These are phyloP conservation scores for Polydrusus cervinus DNA, from an alignment of 2,888 invertebrate genomes.

Conservation along the genomic window DNA sequence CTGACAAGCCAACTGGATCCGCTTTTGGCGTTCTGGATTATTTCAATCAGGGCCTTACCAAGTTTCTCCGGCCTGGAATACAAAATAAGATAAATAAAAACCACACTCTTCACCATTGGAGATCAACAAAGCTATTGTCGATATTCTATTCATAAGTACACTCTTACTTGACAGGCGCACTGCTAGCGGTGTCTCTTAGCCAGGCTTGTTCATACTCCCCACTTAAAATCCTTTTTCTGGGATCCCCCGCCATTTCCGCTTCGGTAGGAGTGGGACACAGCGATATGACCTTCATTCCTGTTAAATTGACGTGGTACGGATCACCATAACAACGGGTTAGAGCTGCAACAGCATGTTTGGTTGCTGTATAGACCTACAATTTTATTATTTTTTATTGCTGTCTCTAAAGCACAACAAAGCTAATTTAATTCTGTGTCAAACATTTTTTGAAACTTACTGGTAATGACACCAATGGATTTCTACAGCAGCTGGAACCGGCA, in stretches of 20 bases:
- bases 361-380: conserved; percentile 78
- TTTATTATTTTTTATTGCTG: background rate
- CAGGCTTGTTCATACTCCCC: conserved; percentile 83
- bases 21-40: conserved; percentile 79
- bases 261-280: conserved; percentile 82
- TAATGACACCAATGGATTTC: conserved; percentile 80
- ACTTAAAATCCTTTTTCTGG: conserved; percentile 81
- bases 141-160: background rate
- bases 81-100: background rate
- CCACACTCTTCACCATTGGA: no score
- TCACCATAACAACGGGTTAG: conserved; percentile 84
- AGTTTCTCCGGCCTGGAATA: conserved; percentile 80
- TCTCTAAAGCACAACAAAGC: no score
- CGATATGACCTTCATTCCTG: conserved; percentile 82
- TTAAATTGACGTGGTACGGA: conserved; percentile 81
- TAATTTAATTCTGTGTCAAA: no score
- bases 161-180: conserved; percentile 46
- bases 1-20: conserved; percentile 84
- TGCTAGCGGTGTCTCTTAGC: conserved; percentile 80
- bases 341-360: conserved; percentile 84
- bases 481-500: conserved; percentile 82
- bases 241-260: conserved; percentile 79
- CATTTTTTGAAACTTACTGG: conserved; percentile 70
- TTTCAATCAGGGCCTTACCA: conserved; percentile 79
- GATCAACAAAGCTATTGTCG: no score